Conservation (phyloP, 2,888 invertebrate species). For the Drosophila recens region DNA sequence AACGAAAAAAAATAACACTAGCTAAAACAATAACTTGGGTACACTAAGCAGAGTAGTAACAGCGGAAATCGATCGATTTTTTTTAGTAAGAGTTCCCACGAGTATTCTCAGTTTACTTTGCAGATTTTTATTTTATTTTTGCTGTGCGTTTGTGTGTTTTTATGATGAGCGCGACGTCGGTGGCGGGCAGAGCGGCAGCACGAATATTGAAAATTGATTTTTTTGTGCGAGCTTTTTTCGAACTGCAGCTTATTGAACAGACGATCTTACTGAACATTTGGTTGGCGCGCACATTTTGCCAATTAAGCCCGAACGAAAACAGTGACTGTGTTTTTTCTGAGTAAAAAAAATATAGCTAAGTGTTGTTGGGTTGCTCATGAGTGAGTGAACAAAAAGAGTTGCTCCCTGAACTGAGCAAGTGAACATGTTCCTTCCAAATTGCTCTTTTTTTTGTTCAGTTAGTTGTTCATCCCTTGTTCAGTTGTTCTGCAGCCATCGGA, state of each 20-base stretch:
- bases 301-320: slow-evolving; percentile 42
- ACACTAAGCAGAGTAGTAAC: slow-evolving; percentile 24
- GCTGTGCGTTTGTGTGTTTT: slow-evolving; percentile 25
- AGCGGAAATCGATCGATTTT: slow-evolving; percentile 54
- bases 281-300: slow-evolving; percentile 51
- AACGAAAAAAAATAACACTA: slow-evolving; percentile 29
- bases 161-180: slow-evolving; percentile 16
- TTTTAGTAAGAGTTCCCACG: slow-evolving; percentile 16
- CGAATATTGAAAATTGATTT: slow-evolving; percentile 51
- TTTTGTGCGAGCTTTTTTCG: slow-evolving; percentile 35
- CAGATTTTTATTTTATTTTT: slow-evolving; percentile 20
- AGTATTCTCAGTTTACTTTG: slow-evolving; percentile 25
- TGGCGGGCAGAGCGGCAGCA: slow-evolving; percentile 35
- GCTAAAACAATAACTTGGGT: slow-evolving; percentile 12
- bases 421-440: too few species aligned
- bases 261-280: slow-evolving; percentile 16
- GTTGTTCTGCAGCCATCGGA: too few species aligned
- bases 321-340: slow-evolving; percentile 52
- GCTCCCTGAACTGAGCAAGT: too few species aligned
- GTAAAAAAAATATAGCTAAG: slow-evolving; percentile 16
- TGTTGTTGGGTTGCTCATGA: too few species aligned
- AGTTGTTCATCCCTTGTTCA: too few species aligned
- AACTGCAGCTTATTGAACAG: slow-evolving; percentile 22
- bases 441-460: too few species aligned
- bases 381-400: too few species aligned